Percentiles rank a stretch among this genome's conserved stretches.
Conservation (phyloP, 1,140 invertebrate genomes). For the Leptestheria dahalacensis region DNA sequence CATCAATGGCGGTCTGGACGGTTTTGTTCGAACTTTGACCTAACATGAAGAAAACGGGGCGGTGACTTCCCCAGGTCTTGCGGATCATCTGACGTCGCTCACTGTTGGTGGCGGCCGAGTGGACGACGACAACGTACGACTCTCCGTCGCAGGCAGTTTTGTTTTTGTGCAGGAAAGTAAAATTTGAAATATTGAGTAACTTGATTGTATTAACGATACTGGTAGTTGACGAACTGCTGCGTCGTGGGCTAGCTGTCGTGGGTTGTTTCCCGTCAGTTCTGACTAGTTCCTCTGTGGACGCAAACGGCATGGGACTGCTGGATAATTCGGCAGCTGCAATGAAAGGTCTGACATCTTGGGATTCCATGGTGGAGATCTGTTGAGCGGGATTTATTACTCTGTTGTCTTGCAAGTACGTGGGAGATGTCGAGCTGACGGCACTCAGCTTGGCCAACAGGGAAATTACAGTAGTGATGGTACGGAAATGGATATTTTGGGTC, state of each 20-base stretch:
- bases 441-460: background rate
- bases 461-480: background rate
- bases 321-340: no score
- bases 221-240: background rate
- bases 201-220: no score
- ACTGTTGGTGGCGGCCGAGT: constrained; percentile 46
- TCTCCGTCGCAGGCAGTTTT: background rate
- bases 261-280: no score
- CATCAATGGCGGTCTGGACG: constrained; percentile 18
- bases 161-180: background rate
- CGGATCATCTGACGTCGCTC: constrained; percentile 43
- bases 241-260: background rate
- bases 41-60: background rate
- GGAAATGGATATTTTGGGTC: background rate
- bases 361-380: no score
- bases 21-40: background rate
- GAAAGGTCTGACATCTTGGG: no score
- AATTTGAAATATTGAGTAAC: background rate
- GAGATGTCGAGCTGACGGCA: no score
- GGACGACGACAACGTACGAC: constrained; percentile 39
- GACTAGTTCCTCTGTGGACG: no score
- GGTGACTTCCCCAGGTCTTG: constrained; percentile 42
- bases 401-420: no score
- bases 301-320: no score
- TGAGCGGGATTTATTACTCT: no score